Percentiles rank a stretch among this genome's conserved stretches.
These are phyloP conservation scores for Dendrocopos noguchii DNA, from an alignment of 2,113 vertebrate genomes.

Conservation along the genomic window DNA sequence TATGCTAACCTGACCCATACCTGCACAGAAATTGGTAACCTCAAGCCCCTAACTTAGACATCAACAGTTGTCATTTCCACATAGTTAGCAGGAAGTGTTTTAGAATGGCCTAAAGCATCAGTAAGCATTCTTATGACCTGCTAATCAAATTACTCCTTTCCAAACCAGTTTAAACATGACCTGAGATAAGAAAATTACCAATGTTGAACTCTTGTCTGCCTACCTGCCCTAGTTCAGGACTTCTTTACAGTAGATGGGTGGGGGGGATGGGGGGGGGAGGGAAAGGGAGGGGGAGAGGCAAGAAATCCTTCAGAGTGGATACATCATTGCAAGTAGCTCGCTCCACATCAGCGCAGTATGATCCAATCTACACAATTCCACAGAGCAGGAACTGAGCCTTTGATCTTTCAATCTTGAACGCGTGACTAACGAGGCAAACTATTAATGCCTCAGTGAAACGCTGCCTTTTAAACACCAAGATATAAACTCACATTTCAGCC, in stretches of 20 bases:
- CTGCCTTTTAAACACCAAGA: background rate
- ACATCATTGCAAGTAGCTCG: background rate
- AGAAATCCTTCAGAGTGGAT: background rate
- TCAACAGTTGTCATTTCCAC: background rate
- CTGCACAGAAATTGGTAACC: background rate
- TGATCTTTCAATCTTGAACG: background rate
- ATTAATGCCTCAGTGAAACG: background rate
- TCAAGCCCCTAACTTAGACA: background rate
- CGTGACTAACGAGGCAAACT: background rate
- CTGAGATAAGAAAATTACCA: background rate
- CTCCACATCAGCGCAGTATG: background rate
- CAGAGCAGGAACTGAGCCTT: background rate
- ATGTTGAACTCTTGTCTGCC: background rate
- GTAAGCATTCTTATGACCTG: accelerated
- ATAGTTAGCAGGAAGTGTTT: background rate
- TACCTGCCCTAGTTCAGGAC: background rate
- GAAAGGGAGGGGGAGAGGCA: too few relatives aligned
- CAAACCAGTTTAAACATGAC: background rate
- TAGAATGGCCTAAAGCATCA: background rate
- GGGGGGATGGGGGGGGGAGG: background rate
- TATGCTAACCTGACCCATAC: background rate
- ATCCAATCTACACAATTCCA: background rate
- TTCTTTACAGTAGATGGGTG: background rate
- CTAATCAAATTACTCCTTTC: background rate
- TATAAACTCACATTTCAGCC: background rate